Base-by-base conservation (phyloP, 2,888 invertebrate genomes). In the Clanis bilineata region DNA sequence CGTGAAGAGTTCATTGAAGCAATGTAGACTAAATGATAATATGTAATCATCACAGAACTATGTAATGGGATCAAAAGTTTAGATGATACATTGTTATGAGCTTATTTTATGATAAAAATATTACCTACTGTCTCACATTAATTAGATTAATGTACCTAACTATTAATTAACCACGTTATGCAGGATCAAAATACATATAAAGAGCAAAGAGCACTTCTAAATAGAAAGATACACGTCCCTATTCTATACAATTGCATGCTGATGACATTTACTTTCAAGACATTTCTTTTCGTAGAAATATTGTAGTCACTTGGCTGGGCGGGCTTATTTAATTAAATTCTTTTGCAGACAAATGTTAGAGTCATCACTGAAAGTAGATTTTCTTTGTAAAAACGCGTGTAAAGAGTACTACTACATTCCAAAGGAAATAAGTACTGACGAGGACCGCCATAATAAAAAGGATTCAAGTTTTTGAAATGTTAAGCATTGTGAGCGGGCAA, bases 271-370 rank as follows among this genome's bases (percentile, higher is more conserved):
- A 71, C 65, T 69, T 67, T 63, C 66, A 63, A 59, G 62, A 59
- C 18, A 60, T 73, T 74, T 70, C 62, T 72, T 73, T 72, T 63
- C 69, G 63, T 67, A 65, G 68, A 78, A 77, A 77, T 77, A 77
- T 73, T 70, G 74, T 71, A 64, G 69, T 64, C 65, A 63, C 66
- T 69, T 60, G 69, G 67, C 70, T 67, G 63, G 59, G 61, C 64
- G 58, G 64, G 62, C 63, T 61, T 69, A 68, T 77, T 78, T 83
- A 82, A 84, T 85, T 83, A 82, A 84, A 84, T 82, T 84, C 77
- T 69, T 78, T 70, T 65, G 61, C 58, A 61, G 63, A 64, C 60
- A 59, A 62, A 65, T 59, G 62, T 67, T 61, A 68, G 64, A 67
- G 60, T 67, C 61, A 59, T 63, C 45, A 62, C 32, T 15, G 25